phyloP scores from a whole-genome alignment of 2,888 invertebrate species.

The Vesta saturnalis region DNA sequence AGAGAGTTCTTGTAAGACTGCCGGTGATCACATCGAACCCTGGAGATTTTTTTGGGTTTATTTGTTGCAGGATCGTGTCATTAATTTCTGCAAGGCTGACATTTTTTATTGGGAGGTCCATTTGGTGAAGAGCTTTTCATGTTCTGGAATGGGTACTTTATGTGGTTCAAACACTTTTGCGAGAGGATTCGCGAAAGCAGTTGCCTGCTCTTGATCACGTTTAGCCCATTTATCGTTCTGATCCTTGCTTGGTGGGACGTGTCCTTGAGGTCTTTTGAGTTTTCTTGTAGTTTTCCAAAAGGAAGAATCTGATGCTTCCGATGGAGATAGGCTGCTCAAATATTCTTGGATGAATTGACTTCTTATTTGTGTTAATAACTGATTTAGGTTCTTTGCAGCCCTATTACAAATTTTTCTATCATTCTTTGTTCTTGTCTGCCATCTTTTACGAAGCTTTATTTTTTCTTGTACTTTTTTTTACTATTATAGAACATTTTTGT shows the following conservation, averaged over 20 bases:
- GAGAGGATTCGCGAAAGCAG: background rate
- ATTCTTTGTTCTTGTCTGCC: background rate
- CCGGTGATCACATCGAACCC: constrained; percentile 5
- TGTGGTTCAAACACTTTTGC: too few species aligned
- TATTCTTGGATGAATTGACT: constrained; percentile 13
- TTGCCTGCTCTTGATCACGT: background rate
- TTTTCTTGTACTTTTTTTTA: background rate
- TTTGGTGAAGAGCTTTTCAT: background rate
- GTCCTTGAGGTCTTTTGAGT: background rate
- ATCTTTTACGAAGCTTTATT: background rate
- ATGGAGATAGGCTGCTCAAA: too few species aligned
- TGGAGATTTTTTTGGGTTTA: constrained; percentile 8
- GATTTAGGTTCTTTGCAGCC: background rate
- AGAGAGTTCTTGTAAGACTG: constrained; percentile 1
- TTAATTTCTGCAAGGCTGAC: constrained; percentile 9
- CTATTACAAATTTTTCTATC: constrained; percentile 7
- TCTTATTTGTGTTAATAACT: too few species aligned
- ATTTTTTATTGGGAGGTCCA: too few species aligned
- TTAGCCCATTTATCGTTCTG: constrained; percentile 1
- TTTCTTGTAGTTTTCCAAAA: constrained; percentile 10
- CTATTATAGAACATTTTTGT: constrained; percentile 13
- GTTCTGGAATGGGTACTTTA: background rate
- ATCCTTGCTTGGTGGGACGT: background rate
- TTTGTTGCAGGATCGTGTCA: background rate
- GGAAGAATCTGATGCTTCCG: constrained; percentile 7